phyloP scores from a whole-genome alignment of 2,888 invertebrate genomes.

The Heliconius sara region DNA sequence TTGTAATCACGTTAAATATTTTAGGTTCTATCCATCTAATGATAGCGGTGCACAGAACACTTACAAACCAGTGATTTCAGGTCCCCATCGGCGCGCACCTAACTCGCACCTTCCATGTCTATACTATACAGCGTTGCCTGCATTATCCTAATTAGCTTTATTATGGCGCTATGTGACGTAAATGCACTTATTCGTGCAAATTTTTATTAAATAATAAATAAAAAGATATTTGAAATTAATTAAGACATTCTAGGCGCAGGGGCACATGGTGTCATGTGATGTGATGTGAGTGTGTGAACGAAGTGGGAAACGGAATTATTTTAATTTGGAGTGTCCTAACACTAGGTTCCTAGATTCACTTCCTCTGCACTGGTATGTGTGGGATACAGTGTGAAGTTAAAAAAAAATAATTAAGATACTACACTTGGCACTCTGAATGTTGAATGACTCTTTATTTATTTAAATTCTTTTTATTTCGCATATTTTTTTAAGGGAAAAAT shows the following conservation, averaged over 20 bases:
- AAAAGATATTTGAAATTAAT: background rate
- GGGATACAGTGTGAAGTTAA: too few relatives aligned
- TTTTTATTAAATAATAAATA: background rate
- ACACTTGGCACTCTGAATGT: too few relatives aligned
- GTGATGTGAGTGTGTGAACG: too few relatives aligned
- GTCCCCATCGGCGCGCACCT: constrained; percentile 64
- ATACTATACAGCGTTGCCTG: constrained; percentile 56
- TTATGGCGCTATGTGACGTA: constrained; percentile 39
- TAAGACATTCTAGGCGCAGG: background rate
- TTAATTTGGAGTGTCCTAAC: too few relatives aligned
- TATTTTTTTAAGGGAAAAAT: background rate
- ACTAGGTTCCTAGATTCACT: too few relatives aligned
- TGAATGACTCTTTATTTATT: too few relatives aligned
- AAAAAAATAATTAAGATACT: too few relatives aligned
- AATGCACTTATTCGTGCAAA: background rate
- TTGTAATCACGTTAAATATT: background rate
- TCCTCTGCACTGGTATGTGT: too few relatives aligned
- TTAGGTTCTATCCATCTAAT: constrained; percentile 34
- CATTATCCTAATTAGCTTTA: constrained; percentile 75
- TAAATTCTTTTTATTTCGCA: too few relatives aligned
- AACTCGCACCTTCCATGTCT: constrained; percentile 57
- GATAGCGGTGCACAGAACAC: constrained; percentile 46
- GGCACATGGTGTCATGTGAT: too few relatives aligned
- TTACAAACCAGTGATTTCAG: constrained; percentile 63
- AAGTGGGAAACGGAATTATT: too few relatives aligned